Evolutionary conservation across 2,888 invertebrate species (phyloP), one percentile per base, ranked within the genome.

Genomic region (Tenodera sinensis): DNA sequence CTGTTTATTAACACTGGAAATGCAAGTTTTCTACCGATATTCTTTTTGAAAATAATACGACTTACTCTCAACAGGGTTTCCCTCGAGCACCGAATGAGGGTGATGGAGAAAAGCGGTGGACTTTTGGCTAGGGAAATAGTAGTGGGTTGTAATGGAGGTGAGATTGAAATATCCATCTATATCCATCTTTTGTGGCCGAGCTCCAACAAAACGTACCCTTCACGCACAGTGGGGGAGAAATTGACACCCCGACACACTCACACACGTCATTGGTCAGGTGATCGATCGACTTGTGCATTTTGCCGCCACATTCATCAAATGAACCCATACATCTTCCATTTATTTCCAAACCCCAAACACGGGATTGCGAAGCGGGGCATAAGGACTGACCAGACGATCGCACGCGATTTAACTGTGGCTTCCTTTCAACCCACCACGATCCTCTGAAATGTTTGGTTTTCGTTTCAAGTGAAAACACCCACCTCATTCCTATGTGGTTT

Each of bases 191-290:
- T 85, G 85, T 71, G 54, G 54, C 54, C 54, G 54, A 71, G 54
- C 54, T 71, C 54, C 54, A 71, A 71, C 54, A 71, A 71, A 71
- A 71, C 54, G 54, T 71, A 71, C 54, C 54, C 54, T 71, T 71
- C 54, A 71, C 54, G 20, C 54, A 71, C 54, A 71, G 28, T 34
- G 30, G 82, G 82, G 86, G 86, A 87, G 86, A 87, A 87, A 87
- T 81, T 87, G 86, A 87, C 88, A 83, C 88, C 27, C 84, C 27
- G 71, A 84, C 84, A 71, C 71, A 81, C 91, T 91, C 91, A 90
- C 91, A 92, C 92, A 91, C 91, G 89, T 92, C 92, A 92, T 92
- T 92, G 91, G 91, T 89, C 91, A 88, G 89, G 91, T 92, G 92
- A 92, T 92, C 91, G 92, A 92, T 92, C 91, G 91, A 71, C 54